Evolutionary conservation across 2,888 invertebrate species (phyloP), one percentile per base, ranked within the genome.

Genomic region (Xanthia togata): DNA sequence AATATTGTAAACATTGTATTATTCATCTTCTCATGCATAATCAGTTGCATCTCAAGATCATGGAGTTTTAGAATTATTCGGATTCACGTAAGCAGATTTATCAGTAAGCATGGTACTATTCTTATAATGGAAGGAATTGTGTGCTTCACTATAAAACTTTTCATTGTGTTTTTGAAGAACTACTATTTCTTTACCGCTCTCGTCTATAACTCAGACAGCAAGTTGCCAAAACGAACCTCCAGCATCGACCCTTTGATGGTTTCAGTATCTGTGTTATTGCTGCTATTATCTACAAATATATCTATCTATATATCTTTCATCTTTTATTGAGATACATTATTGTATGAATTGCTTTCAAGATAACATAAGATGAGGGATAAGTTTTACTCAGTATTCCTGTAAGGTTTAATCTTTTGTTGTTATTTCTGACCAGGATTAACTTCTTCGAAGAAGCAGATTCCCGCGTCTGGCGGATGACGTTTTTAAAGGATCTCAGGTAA

Each of bases 211-310:
- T 85, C 68, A 55, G 17, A 31, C 60, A 70, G 35, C 2, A 64
- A 73, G 47, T 57, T 26, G 57, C 77, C 68, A 50, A 87, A 86
- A 85, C 84, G 83, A 84, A 83, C 78, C 83, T 83, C 82, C 84
- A 78, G 71, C 79, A 53, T 83, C 86, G 87, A 79, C 82, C 87
- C 83, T 90, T 89, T 88, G 87, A 89, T 82, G 85, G 87, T 89
- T 86, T 84, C 89, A 86, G 79, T 85, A 81, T 86, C 88, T 89
- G 75, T 84, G 81, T 87, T 90, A 89, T 89, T 89, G 83, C 87
- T 83, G 82, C 83, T 84, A 89, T 89, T 89, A 89, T 89, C 83
- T 87, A 70, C 73, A 73, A 82, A 87, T 82, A 81, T 85, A 86
- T 81, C 60, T 78, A 78, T 86, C 60, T 78, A 78, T 86, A 86